Evolutionary conservation across 2,888 invertebrate genomes (phyloP).

Genomic region (Poecilobothrus nobilitatus): DNA sequence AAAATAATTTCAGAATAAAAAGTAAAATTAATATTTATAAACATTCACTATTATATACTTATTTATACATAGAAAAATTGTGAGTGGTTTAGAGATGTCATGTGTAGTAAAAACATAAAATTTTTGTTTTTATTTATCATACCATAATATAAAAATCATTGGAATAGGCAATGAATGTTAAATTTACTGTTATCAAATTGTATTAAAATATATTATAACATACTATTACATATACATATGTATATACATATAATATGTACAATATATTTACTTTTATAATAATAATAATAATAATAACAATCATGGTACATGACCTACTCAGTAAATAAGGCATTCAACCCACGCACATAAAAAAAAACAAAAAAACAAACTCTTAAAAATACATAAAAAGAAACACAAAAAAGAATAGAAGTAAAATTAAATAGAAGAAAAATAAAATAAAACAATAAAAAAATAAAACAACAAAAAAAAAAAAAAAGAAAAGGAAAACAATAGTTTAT

Average conservation of each 20-base stretch:
- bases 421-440: too few species aligned
- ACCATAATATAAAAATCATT: neutral
- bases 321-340: constrained; percentile 6
- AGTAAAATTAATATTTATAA: too few species aligned
- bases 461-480: neutral
- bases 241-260: neutral
- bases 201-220: neutral
- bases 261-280: too few species aligned
- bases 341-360: constrained; percentile 15
- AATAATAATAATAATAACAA: too few species aligned
- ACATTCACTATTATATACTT: too few species aligned
- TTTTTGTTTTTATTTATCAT: too few species aligned
- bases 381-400: too few species aligned
- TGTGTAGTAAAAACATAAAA: too few species aligned
- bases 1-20: too few species aligned
- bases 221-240: neutral
- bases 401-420: too few species aligned
- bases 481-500: neutral
- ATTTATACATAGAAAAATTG: too few species aligned
- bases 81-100: too few species aligned
- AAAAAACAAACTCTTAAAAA: neutral
- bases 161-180: neutral
- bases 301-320: neutral
- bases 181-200: neutral
- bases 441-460: neutral